phyloP scores from a whole-genome alignment of 2,888 invertebrate genomes.

The Brenthis ino region DNA sequence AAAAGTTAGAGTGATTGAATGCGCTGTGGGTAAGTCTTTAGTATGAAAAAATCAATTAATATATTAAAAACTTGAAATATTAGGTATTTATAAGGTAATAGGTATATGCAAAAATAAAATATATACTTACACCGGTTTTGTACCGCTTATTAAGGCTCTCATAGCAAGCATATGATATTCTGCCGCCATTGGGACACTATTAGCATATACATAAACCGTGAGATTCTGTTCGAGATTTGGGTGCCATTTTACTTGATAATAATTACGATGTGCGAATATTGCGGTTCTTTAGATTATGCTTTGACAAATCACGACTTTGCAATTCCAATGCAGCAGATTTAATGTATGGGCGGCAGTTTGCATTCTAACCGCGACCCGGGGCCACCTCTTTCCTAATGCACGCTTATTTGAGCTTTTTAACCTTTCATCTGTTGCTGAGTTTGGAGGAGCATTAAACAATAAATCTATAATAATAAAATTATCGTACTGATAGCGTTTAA shows the following conservation, averaged over 20 bases:
- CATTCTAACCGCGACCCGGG: constrained; percentile 81
- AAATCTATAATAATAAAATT: constrained; percentile 58
- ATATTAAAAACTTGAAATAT: no score
- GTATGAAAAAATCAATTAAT: no score
- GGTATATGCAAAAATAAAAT: background rate
- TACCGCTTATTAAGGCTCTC: background rate
- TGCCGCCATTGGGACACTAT: constrained; percentile 34
- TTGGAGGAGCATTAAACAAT: constrained; percentile 73
- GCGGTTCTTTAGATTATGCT: constrained; percentile 81
- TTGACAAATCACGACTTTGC: constrained; percentile 83
- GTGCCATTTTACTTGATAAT: constrained; percentile 80
- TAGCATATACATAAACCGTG: constrained; percentile 52
- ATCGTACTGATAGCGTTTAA: constrained; percentile 63
- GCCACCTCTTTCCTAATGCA: constrained; percentile 83
- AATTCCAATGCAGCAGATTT: constrained; percentile 82
- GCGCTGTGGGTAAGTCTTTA: no score
- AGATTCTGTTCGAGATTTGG: constrained; percentile 68
- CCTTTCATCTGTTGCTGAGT: constrained; percentile 77
- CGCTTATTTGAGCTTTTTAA: constrained; percentile 83
- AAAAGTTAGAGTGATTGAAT: no score
- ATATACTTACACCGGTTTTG: background rate
- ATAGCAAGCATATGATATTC: constrained; percentile 19
- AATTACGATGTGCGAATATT: constrained; percentile 83
- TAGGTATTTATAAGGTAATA: no score
- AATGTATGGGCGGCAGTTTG: constrained; percentile 83